Evolutionary conservation across 1,140 invertebrate species (phyloP).

Genomic region (Drosophila parabipectinata): DNA sequence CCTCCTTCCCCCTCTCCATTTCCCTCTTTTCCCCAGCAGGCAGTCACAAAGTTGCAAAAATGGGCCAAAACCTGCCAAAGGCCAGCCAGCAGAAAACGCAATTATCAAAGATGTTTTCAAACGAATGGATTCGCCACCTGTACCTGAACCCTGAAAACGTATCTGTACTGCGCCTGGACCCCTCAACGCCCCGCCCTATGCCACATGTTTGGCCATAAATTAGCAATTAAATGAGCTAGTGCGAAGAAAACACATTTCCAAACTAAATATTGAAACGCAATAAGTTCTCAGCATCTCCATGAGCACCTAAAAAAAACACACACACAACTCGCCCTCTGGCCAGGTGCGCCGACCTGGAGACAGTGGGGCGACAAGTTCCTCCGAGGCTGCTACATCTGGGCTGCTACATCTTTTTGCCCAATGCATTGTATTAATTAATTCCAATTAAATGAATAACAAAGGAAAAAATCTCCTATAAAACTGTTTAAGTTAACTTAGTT

Average conservation of each 20-base stretch:
- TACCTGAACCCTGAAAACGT: constrained; percentile 1
- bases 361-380: constrained; percentile 25
- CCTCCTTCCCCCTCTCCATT: neutral
- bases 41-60: constrained; percentile 75
- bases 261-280: constrained; percentile 82
- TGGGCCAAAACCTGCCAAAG: constrained; percentile 52
- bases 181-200: neutral
- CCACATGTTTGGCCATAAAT: constrained; percentile 60
- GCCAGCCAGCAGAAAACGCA: constrained; percentile 51
- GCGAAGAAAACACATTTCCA: constrained; percentile 64
- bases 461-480: too few species aligned
- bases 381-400: too few species aligned
- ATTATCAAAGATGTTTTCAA: constrained; percentile 67
- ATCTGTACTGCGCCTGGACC: constrained; percentile 7
- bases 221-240: constrained; percentile 79
- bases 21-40: constrained; percentile 4
- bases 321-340: constrained; percentile 1
- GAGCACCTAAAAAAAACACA: neutral
- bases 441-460: too few species aligned
- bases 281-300: constrained; percentile 57
- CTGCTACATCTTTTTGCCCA: too few species aligned
- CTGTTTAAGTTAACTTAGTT: too few species aligned
- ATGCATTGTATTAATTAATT: neutral
- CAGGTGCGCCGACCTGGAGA: constrained; percentile 18
- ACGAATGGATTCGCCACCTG: constrained; percentile 29